Conservation (phyloP, 2,888 invertebrate species). For the Metallyticus violacea region DNA sequence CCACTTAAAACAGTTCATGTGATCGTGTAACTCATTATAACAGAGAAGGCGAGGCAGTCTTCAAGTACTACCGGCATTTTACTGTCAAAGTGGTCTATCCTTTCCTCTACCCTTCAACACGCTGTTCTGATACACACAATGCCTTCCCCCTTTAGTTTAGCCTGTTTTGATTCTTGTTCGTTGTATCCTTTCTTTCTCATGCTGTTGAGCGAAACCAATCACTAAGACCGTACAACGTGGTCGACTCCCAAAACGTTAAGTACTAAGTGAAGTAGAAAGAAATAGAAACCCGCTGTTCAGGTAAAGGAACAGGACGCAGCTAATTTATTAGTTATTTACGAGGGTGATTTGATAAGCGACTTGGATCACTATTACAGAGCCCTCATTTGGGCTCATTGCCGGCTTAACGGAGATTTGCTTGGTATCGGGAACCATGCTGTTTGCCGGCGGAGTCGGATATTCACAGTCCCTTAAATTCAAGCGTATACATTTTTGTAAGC, state of each 20-base stretch:
- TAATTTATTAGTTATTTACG: too few relatives aligned
- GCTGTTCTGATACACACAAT: neutral
- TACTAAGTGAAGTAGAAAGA: neutral
- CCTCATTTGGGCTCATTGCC: too few relatives aligned
- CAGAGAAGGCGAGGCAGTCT: neutral
- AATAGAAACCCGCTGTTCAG: neutral
- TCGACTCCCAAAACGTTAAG: neutral
- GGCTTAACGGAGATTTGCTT: too few relatives aligned
- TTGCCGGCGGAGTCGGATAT: too few relatives aligned
- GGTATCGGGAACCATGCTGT: too few relatives aligned
- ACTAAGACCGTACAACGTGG: neutral
- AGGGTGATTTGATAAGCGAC: too few relatives aligned
- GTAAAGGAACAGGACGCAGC: too few relatives aligned
- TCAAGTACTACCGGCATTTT: neutral
- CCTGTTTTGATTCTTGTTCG: too few relatives aligned
- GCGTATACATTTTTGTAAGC: too few relatives aligned
- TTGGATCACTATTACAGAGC: too few relatives aligned
- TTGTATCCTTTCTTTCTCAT: neutral
- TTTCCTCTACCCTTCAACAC: neutral
- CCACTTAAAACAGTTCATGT: neutral
- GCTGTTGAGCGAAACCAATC: neutral
- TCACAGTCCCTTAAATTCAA: too few relatives aligned
- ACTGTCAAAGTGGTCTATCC: neutral
- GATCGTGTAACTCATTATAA: neutral
- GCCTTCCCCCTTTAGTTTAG: neutral